Evolutionary conservation across 2,113 vertebrate species (phyloP).

Genomic region (Bucco capensis): DNA sequence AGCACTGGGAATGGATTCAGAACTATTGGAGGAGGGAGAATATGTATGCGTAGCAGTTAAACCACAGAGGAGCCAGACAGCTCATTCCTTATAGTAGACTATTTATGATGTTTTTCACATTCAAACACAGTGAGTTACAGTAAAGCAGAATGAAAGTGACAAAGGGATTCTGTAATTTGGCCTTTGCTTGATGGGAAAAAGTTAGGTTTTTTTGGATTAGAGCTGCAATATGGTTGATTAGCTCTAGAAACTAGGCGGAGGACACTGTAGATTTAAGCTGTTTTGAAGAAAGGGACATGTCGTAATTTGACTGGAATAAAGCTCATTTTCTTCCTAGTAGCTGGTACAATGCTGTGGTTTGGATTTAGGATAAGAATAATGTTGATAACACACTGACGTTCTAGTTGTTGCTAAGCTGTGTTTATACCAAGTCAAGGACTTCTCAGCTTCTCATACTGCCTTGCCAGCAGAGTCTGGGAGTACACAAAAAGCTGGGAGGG

Average conservation of each 20-base stretch:
- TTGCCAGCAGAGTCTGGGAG: background rate
- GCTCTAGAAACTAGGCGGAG: background rate
- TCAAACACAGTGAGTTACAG: background rate
- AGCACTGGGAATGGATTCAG: background rate
- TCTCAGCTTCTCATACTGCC: background rate
- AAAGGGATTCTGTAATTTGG: background rate
- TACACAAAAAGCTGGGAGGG: background rate
- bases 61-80: slow-evolving; percentile 18
- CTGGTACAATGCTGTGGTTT: background rate
- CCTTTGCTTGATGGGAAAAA: background rate
- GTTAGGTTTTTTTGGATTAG: background rate
- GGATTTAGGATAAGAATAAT: background rate
- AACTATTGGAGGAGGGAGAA: background rate
- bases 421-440: background rate
- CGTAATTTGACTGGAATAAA: background rate
- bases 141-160: background rate
- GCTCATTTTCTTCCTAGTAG: background rate
- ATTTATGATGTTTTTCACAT: background rate
- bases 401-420: background rate
- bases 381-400: background rate
- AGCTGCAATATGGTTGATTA: background rate
- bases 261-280: background rate
- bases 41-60: background rate
- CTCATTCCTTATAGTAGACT: background rate
- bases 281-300: background rate